Evolutionary conservation across 2,888 invertebrate genomes (phyloP).

Genomic region (Aphrophora alni): DNA sequence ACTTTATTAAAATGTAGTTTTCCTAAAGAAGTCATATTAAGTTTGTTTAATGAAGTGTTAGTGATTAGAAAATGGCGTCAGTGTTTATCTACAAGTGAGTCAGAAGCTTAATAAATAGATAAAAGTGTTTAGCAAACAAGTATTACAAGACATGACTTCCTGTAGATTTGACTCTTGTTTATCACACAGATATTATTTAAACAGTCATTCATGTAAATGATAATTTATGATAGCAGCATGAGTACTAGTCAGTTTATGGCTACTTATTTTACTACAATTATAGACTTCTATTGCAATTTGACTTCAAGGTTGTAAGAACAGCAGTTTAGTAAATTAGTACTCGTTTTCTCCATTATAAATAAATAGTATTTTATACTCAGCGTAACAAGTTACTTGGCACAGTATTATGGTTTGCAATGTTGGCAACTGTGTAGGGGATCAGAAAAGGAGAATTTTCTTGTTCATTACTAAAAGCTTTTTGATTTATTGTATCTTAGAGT

Average conservation of each 20-base stretch:
- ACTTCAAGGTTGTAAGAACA: no score
- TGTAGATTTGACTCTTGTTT: background rate
- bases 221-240: background rate
- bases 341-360: no score
- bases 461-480: background rate
- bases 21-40: background rate
- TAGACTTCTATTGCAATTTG: no score
- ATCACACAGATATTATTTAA: background rate
- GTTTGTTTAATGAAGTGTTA: background rate
- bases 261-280: no score
- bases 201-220: background rate
- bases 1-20: no score
- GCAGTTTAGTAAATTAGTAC: no score
- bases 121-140: background rate
- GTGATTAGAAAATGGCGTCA: background rate
- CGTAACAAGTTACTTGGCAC: no score
- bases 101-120: background rate
- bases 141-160: background rate
- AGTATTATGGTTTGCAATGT: background rate
- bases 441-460: background rate
- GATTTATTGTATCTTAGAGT: background rate
- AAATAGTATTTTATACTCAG: no score
- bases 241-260: no score
- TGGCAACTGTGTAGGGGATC: background rate
- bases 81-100: background rate